phyloP scores from a whole-genome alignment of 2,888 invertebrate species.

The Pantelozetes paolii region DNA sequence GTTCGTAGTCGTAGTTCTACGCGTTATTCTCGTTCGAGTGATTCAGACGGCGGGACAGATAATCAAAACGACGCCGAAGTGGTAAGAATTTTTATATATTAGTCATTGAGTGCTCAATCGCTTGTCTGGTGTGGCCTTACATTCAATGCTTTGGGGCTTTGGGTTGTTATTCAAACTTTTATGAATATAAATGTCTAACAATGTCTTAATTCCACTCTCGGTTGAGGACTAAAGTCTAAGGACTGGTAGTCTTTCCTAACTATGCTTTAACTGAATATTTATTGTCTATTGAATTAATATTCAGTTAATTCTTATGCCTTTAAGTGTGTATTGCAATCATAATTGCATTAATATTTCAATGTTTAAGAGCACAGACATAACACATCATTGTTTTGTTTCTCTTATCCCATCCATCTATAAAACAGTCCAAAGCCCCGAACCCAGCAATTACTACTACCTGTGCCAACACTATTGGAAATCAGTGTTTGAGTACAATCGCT shows the following conservation, averaged over 20 bases:
- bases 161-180: slow-evolving; percentile 4
- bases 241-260: neutral
- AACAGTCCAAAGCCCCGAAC: slow-evolving; percentile 24
- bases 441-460: neutral
- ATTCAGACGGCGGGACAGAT: slow-evolving; percentile 28
- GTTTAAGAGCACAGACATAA: slow-evolving; percentile 17
- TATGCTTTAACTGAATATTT: slow-evolving; percentile 15
- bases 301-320: neutral
- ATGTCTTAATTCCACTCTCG: neutral
- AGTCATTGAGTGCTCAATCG: neutral
- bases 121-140: slow-evolving; percentile 1
- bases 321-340: neutral
- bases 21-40: slow-evolving; percentile 39
- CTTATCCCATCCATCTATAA: slow-evolving; percentile 6
- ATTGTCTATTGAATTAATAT: slow-evolving; percentile 1
- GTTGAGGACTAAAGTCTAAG: neutral
- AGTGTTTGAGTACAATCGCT: slow-evolving; percentile 27
- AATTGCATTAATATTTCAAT: neutral
- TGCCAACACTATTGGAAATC: slow-evolving; percentile 11
- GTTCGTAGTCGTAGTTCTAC: slow-evolving; percentile 45
- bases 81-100: neutral
- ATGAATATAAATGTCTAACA: neutral
- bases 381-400: slow-evolving; percentile 15
- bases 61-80: slow-evolving; percentile 20
- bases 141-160: slow-evolving; percentile 20